Conservation (phyloP, 2,113 vertebrate genomes). For the Bubalus kerabau region DNA sequence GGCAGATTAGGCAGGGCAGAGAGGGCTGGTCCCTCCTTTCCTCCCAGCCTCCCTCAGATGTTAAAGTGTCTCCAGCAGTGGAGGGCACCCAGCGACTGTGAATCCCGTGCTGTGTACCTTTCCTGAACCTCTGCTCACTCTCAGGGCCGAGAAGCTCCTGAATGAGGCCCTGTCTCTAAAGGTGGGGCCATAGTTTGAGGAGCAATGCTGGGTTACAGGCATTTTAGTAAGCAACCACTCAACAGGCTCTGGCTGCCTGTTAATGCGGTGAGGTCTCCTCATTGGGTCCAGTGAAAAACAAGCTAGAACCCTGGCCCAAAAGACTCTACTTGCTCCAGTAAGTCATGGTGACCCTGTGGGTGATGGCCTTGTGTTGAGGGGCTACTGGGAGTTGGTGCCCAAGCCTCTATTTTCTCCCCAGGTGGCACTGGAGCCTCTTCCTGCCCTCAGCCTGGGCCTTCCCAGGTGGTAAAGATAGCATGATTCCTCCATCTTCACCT, state of each 20-base stretch:
- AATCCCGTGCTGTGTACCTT: not conserved
- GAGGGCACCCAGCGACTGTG: not conserved
- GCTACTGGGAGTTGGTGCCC: not conserved
- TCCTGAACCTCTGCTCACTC: not conserved
- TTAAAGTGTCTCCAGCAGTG: not conserved
- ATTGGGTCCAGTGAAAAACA: not conserved
- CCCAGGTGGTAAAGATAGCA: not conserved
- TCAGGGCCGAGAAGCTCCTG: not conserved
- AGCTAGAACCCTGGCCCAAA: not conserved
- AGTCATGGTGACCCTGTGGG: not conserved
- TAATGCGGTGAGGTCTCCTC: not conserved
- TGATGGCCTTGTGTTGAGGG: not conserved
- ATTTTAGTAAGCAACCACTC: not conserved
- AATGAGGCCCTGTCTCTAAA: not conserved
- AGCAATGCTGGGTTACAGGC: not conserved
- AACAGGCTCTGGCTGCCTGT: not conserved
- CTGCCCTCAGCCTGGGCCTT: not conserved
- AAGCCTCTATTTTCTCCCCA: not conserved
- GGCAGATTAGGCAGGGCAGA: not conserved
- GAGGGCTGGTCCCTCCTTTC: not conserved
- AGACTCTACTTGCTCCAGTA: not conserved
- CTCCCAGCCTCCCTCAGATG: not conserved
- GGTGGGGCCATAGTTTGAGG: not conserved
- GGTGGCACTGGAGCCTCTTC: not conserved
- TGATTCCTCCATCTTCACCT: not conserved